Evolutionary conservation across 2,113 vertebrate species (phyloP), one percentile per base, ranked within the genome.

Genomic region (Elephas maximus): DNA sequence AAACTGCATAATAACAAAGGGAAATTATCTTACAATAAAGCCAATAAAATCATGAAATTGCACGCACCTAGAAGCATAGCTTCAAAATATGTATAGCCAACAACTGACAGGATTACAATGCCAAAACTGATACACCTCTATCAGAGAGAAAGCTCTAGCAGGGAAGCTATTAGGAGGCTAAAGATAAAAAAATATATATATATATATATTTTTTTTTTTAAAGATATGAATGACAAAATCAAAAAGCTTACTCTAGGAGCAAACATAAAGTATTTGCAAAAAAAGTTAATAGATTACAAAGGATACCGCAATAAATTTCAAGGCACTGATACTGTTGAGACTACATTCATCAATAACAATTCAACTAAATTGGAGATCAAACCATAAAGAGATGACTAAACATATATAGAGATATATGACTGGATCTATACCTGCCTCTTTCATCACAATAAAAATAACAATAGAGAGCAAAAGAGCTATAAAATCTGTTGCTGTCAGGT

Each of bases 21-120:
- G n/a, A 96, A 93, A 76, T 44, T 89, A 95, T 82, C 77, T 83
- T 78, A 30, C 74, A 94, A 89, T 88, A 82, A 96, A 94, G 24
- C 76, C 79, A 14, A 8, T 73, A 79, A 97, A 94, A 65, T 83
- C 53, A 65, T 62, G 51, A 90, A 93, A 84, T 33, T 63, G 23
- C 14, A 77, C 33, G 41, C 5, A 69, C 6, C 78, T 30, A 69
- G 2, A 17, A 12, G 2, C 11, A 28, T 24, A 77, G 15, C 41
- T 87, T 90, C 84, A 91, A 91, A 94, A 94, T 67, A 87, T 6
- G 7, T 51, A 86, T 88, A 85, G 45, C 57, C 11, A 8, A 96
- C 74, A 84, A 78, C 6, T 44, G 26, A 37, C 12, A 91, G 76
- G 53, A 89, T 93, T 79, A 57, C 2, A 74, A 69, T 14, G 14